Conservation (phyloP, 2,888 invertebrate species). For the Mycalesis mineus region DNA sequence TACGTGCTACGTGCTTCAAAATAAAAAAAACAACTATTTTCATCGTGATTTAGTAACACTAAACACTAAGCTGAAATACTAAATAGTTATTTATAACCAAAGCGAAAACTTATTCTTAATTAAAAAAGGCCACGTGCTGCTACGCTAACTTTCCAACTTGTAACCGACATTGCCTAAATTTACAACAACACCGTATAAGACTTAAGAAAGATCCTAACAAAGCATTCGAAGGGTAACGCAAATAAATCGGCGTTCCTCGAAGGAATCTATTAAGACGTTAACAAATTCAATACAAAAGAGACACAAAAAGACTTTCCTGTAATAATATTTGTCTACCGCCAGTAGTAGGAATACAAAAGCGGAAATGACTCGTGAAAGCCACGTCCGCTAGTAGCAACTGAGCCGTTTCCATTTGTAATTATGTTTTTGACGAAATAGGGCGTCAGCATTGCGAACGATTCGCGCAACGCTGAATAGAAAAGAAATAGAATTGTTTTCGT, state of each 20-base stretch:
- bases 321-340: constrained; percentile 35
- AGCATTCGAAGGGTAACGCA: neutral
- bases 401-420: constrained; percentile 43
- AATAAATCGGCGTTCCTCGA: neutral
- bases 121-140: too few species aligned
- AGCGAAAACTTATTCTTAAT: too few species aligned
- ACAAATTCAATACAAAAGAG: constrained; percentile 24
- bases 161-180: too few species aligned
- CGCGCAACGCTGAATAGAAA: neutral
- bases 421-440: constrained; percentile 25
- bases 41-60: too few species aligned
- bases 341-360: constrained; percentile 33
- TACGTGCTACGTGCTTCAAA: too few species aligned
- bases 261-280: constrained; percentile 15
- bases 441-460: neutral
- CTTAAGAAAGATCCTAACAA: neutral
- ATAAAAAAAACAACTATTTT: too few species aligned
- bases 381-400: constrained; percentile 31
- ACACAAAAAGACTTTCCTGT: constrained; percentile 1
- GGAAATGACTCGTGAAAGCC: constrained; percentile 47
- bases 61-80: too few species aligned
- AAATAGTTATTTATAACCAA: too few species aligned
- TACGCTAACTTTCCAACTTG: neutral
- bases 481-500: neutral
- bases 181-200: too few species aligned